Evolutionary conservation across 2,888 invertebrate genomes (phyloP).

Genomic region (Nezara viridula): DNA sequence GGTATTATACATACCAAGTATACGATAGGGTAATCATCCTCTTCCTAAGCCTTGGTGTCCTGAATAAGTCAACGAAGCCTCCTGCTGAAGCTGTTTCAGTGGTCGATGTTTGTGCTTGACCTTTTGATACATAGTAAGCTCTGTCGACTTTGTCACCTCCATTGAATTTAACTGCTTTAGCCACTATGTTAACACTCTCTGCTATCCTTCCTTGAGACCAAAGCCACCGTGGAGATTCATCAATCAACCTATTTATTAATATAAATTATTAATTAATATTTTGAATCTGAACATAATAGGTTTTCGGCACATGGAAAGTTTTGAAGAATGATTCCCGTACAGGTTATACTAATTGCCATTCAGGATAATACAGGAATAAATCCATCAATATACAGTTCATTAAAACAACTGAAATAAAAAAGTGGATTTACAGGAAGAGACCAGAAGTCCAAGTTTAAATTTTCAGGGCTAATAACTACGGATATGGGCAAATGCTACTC

Average conservation of each 20-base stretch:
- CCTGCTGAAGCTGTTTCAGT: conserved; percentile 62
- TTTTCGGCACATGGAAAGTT: no score
- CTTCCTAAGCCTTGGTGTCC: conserved; percentile 82
- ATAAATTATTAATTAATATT: no score
- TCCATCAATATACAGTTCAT: no score
- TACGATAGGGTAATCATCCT: conserved; percentile 86
- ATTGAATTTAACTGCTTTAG: conserved; percentile 83
- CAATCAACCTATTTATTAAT: conserved; percentile 77
- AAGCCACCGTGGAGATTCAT: conserved; percentile 90
- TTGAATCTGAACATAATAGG: no score
- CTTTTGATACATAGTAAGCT: conserved; percentile 77
- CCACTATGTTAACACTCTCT: conserved; percentile 82
- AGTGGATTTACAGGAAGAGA: no score
- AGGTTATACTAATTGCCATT: no score
- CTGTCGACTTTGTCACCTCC: conserved; percentile 76
- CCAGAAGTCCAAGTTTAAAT: no score
- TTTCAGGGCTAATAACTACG: no score
- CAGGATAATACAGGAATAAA: no score
- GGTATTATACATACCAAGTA: conserved; percentile 74
- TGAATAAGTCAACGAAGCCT: conserved; percentile 82
- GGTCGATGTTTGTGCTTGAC: conserved; percentile 69
- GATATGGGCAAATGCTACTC: no score
- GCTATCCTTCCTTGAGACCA: conserved; percentile 84
- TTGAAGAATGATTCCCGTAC: no score
- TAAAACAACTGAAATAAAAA: no score